These are phyloP conservation scores for Coregonus suidteri DNA, from an alignment of 2,797 vertebrate species.

Conservation along the genomic window DNA sequence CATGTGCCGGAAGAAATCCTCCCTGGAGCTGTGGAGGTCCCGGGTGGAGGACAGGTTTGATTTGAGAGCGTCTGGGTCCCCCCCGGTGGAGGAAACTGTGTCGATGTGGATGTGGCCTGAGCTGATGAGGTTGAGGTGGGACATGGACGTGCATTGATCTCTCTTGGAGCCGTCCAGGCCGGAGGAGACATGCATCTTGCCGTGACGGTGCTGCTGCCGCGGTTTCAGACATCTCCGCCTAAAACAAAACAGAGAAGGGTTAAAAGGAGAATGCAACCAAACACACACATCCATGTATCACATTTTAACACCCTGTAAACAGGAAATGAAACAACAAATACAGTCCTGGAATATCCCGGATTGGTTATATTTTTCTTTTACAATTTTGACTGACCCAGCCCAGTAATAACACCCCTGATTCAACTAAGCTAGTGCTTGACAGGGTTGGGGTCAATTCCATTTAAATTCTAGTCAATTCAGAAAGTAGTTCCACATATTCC, in stretches of 20 bases:
- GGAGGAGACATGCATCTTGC: slow-evolving; percentile 75
- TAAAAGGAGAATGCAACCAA: background rate
- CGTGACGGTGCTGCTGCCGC: slow-evolving; percentile 55
- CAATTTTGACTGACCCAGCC: too few species aligned
- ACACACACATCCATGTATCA: background rate
- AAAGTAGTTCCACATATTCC: background rate
- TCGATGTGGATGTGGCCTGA: slow-evolving; percentile 60
- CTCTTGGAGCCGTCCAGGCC: slow-evolving; percentile 74
- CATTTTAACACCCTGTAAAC: background rate
- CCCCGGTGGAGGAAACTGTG: slow-evolving; percentile 56
- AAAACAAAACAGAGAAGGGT: background rate
- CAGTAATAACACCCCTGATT: too few species aligned
- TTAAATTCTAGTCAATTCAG: background rate
- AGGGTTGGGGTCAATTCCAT: background rate
- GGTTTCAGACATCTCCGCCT: slow-evolving; percentile 85
- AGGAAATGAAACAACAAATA: too few species aligned
- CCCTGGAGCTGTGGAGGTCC: slow-evolving; percentile 68
- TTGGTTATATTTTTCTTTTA: too few species aligned
- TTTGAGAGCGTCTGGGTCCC: slow-evolving; percentile 54
- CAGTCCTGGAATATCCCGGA: too few species aligned
- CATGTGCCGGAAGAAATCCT: slow-evolving; percentile 63
- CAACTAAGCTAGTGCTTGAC: background rate
- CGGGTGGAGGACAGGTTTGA: slow-evolving; percentile 72
- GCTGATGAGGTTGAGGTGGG: slow-evolving; percentile 84
- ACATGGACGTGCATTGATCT: slow-evolving; percentile 87